These are phyloP conservation scores for Eulemur mongoz DNA, from an alignment of 2,797 vertebrate species.

Conservation along the genomic window DNA sequence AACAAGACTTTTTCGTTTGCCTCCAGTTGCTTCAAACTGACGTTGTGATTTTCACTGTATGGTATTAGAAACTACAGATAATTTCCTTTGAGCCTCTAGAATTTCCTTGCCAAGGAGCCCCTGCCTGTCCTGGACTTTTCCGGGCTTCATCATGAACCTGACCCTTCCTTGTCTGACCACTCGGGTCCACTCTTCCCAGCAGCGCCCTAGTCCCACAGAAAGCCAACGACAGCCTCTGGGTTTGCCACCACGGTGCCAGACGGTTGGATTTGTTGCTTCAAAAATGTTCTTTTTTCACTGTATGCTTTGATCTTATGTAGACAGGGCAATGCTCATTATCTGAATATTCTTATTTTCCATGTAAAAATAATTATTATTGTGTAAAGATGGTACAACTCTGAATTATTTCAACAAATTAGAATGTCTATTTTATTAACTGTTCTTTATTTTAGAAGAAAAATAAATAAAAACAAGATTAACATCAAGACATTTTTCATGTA, in stretches of 20 bases:
- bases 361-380: background rate
- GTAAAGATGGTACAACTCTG: background rate
- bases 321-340: background rate
- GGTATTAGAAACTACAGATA: background rate
- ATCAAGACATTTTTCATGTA: background rate
- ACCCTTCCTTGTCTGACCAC: too few relatives aligned
- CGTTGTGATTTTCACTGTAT: background rate
- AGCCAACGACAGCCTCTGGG: accelerated
- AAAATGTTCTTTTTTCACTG: background rate
- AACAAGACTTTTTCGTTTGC: accelerated
- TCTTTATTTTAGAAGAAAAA: background rate
- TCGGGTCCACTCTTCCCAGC: background rate
- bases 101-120: background rate
- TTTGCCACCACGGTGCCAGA: background rate
- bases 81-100: background rate
- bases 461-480: background rate
- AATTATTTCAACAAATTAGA: background rate
- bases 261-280: background rate
- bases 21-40: background rate
- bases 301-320: background rate
- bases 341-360: background rate
- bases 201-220: accelerated
- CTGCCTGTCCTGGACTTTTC: background rate
- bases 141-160: too few relatives aligned
- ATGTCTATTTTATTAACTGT: background rate